Base-by-base conservation (phyloP, 2,888 invertebrate species). In the Pristionchus japonicus region DNA sequence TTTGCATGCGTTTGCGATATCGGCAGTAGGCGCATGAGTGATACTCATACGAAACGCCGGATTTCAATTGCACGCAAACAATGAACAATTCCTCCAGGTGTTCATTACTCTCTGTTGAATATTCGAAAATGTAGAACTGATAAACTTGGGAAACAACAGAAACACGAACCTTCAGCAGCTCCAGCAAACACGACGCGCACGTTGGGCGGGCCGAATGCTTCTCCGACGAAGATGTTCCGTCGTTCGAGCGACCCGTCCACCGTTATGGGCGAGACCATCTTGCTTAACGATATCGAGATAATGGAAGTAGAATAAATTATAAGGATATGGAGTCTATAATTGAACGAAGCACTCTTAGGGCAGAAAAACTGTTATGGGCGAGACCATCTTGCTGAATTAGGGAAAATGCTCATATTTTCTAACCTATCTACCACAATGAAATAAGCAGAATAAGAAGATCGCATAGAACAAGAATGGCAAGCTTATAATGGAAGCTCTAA, bases 181-280 rank as follows among this genome's bases (percentile, higher is more conserved):
- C 86, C 86, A 37, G 86, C 86, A 37, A 86, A 86, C 6, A 86
- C 86, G 6, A 86, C 70, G 20, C 86, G 6, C 1, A 86, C 86
- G n/a, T 67, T 67, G 34, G 67, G 70, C 37, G 86, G 86, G 1
- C 86, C 86, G 49, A 86, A 86, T 13, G 86, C 86, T 34, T 86
- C 86, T 37, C 86, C 86, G 17, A 86, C 86, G 49, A 86, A 86
- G 34, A 49, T 70, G 70, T 86, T 86, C 47, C 64, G 37, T 13
- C 23, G 23, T 11, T 57, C 61, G 23, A 85, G 27, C 15, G 40
- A 64, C 13, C 20, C 27, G 40, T 64, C 61, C 40, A 64, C 61
- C 52, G 64, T 27, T 20, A 64, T 40, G 0, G 85, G 43, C 27
- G 85, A 37, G 0, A 52, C 64, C 85, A 85, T 85, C 43, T 40